These are phyloP conservation scores for Lutraria lutraria DNA, from an alignment of 2,888 invertebrate genomes.

Conservation along the genomic window DNA sequence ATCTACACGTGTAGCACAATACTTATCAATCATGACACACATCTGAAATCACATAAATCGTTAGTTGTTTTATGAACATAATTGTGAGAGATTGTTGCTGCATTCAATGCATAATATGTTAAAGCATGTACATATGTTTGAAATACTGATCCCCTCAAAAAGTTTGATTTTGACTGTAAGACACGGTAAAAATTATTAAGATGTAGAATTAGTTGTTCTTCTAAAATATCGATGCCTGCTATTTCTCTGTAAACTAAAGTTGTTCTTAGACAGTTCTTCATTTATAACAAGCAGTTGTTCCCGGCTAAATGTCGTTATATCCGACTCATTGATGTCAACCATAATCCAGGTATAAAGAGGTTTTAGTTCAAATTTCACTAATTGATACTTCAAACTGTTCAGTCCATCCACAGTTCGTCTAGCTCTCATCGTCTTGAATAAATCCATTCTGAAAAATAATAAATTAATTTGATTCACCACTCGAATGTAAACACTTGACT, in stretches of 20 bases:
- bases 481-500: neutral
- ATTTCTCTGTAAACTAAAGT: neutral
- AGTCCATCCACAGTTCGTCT: conserved; percentile 72
- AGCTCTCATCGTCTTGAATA: conserved; percentile 66
- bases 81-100: too few relatives aligned
- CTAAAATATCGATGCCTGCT: neutral
- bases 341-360: conserved; percentile 71
- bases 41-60: too few relatives aligned
- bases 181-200: too few relatives aligned
- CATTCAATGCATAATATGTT: too few relatives aligned
- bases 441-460: conserved; percentile 70
- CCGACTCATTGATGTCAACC: conserved; percentile 67
- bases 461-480: too few relatives aligned
- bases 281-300: neutral
- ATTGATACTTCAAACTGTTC: conserved; percentile 71
- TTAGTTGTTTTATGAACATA: too few relatives aligned
- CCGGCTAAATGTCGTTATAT: conserved; percentile 44
- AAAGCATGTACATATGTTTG: too few relatives aligned
- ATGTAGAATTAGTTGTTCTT: neutral
- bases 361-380: conserved; percentile 63
- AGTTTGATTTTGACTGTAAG: too few relatives aligned
- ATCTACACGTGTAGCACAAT: too few relatives aligned
- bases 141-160: too few relatives aligned
- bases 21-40: too few relatives aligned
- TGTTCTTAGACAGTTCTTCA: neutral